Evolutionary conservation across 2,797 vertebrate species (phyloP).

Genomic region (Intellagama lesueurii): DNA sequence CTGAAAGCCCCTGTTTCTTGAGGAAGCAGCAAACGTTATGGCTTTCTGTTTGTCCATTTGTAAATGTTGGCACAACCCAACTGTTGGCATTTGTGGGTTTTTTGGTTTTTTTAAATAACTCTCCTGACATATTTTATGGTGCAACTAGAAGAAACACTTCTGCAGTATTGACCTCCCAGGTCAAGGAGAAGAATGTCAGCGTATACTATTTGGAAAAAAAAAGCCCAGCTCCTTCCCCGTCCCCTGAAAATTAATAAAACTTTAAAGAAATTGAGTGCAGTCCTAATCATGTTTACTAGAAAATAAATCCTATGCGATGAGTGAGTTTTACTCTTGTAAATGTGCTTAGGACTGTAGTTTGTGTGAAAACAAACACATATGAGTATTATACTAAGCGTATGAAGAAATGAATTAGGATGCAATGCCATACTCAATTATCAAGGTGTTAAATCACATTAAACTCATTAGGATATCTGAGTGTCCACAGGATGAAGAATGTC

Average conservation of each 20-base stretch:
- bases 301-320: background rate
- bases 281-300: background rate
- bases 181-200: slow-evolving; percentile 41
- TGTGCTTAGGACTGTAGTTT: background rate
- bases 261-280: background rate
- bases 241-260: slow-evolving; percentile 31
- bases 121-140: slow-evolving; percentile 44
- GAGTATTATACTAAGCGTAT: background rate
- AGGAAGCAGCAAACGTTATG: background rate
- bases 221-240: slow-evolving; percentile 53
- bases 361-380: background rate
- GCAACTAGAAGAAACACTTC: slow-evolving; percentile 58
- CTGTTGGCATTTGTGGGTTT: background rate
- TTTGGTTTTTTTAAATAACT: slow-evolving; percentile 25
- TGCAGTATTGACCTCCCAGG: slow-evolving; percentile 45
- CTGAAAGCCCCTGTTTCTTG: background rate
- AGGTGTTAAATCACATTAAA: no score
- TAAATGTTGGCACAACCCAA: slow-evolving; percentile 42
- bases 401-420: background rate
- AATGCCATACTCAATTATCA: no score
- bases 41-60: background rate
- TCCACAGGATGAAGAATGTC: no score
- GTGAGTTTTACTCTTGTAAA: background rate
- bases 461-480: no score
- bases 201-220: background rate